Conservation (phyloP, 2,113 vertebrate genomes). For the Semnornis frantzii region DNA sequence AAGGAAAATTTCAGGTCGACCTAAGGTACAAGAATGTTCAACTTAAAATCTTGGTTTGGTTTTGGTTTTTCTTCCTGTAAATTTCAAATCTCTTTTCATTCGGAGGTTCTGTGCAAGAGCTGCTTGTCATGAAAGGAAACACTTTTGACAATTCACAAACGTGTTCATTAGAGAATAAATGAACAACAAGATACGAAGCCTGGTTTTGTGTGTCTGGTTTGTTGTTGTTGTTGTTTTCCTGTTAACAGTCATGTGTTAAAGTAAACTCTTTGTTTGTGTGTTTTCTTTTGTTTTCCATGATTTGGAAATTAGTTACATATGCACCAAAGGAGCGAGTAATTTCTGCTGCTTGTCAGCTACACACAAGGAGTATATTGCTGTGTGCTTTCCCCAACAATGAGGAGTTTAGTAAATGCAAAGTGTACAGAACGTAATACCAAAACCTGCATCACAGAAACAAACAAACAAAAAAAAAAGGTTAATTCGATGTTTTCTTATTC, state of each 20-base stretch:
- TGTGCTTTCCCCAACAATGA: constrained; percentile 69
- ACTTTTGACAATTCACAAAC: constrained; percentile 65
- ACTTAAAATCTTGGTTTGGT: constrained; percentile 43
- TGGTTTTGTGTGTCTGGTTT: constrained; percentile 30
- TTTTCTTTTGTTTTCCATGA: constrained; percentile 31
- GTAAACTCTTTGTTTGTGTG: constrained; percentile 37
- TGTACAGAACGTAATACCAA: constrained; percentile 65
- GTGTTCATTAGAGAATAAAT: constrained; percentile 80
- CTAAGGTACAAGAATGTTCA: constrained; percentile 67
- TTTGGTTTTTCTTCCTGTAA: constrained; percentile 42
- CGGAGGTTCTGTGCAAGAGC: constrained; percentile 87
- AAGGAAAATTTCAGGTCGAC: constrained; percentile 70
- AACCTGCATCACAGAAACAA: constrained; percentile 60
- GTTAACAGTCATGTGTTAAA: constrained; percentile 79
- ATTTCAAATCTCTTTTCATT: constrained; percentile 66
- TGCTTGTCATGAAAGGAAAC: constrained; percentile 66
- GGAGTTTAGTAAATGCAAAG: constrained; percentile 67
- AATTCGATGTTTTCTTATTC: constrained; percentile 51
- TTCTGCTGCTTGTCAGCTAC: constrained; percentile 67
- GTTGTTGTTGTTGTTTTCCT: constrained; percentile 52
- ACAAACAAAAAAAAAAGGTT: neutral
- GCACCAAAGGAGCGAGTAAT: constrained; percentile 79
- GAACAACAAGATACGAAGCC: constrained; percentile 73
- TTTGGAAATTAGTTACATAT: constrained; percentile 78
- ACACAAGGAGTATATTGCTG: constrained; percentile 85